phyloP scores from a whole-genome alignment of 2,797 vertebrate genomes.

The Hephaestus fuliginosus region DNA sequence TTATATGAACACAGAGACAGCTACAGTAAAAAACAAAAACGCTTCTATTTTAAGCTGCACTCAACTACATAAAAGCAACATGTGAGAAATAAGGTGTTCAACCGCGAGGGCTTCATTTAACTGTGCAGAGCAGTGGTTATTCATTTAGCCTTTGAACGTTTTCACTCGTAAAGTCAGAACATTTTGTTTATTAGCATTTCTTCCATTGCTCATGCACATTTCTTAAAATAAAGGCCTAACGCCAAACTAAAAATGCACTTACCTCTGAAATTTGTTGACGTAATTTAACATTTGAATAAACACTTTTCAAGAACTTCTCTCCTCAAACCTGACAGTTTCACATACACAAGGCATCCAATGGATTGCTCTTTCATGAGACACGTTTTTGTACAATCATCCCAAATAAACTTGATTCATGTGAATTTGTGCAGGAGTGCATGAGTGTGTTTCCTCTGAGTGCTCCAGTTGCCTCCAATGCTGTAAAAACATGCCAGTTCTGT shows the following conservation, averaged over 20 bases:
- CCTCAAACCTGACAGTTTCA: not conserved
- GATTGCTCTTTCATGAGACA: too few species aligned
- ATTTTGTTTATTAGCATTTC: not conserved
- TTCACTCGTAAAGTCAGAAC: not conserved
- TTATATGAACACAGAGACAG: not conserved
- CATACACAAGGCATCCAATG: not conserved
- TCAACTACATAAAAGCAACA: not conserved
- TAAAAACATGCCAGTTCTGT: not conserved
- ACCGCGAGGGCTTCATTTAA: not conserved
- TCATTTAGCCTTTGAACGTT: slow-evolving; percentile 1
- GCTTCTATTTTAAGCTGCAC: not conserved
- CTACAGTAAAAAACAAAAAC: not conserved
- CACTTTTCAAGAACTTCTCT: not conserved
- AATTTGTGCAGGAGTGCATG: not conserved
- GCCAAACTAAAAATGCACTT: not conserved
- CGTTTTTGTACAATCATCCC: too few species aligned
- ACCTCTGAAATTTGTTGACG: not conserved
- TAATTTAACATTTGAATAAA: not conserved
- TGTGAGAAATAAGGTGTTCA: not conserved
- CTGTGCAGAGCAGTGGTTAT: not conserved
- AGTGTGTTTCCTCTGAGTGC: too few species aligned
- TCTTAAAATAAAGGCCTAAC: not conserved
- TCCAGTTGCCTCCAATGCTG: too few species aligned
- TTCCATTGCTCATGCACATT: not conserved
- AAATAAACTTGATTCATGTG: not conserved